Conservation (phyloP, 2,113 vertebrate species). For the Megaceryle torquata region DNA sequence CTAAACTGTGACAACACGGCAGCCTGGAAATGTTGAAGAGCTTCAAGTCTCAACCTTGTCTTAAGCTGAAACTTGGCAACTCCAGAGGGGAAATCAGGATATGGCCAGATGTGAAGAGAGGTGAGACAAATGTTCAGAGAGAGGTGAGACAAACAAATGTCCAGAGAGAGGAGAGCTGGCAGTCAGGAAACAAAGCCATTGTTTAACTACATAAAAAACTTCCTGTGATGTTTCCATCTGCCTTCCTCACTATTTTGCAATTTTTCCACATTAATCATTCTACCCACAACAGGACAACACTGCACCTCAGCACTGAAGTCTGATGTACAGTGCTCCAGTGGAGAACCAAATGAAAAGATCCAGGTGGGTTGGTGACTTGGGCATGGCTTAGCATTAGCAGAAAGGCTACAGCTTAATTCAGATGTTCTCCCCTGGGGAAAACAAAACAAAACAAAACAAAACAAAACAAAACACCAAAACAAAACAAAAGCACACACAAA, state of each 20-base stretch:
- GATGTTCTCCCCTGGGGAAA: neutral
- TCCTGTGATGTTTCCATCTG: neutral
- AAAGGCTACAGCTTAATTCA: neutral
- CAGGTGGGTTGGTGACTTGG: neutral
- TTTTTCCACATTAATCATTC: neutral
- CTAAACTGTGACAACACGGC: neutral
- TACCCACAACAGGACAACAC: neutral
- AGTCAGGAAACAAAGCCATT: neutral
- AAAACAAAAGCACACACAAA: neutral
- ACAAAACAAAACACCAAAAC: neutral
- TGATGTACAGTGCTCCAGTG: neutral
- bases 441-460: neutral
- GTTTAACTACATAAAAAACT: conserved; percentile 5
- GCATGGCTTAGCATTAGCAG: neutral
- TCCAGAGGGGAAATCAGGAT: neutral
- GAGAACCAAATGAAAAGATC: neutral
- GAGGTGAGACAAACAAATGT: conserved; percentile 1
- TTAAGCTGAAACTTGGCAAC: neutral
- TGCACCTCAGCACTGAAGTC: neutral
- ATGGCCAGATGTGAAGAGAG: neutral
- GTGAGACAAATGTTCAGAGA: neutral
- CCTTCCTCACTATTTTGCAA: neutral
- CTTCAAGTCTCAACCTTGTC: neutral
- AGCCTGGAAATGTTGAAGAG: neutral
- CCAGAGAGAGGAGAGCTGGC: neutral